phyloP scores from a whole-genome alignment of 2,888 invertebrate genomes.

The Drosophila formosana region DNA sequence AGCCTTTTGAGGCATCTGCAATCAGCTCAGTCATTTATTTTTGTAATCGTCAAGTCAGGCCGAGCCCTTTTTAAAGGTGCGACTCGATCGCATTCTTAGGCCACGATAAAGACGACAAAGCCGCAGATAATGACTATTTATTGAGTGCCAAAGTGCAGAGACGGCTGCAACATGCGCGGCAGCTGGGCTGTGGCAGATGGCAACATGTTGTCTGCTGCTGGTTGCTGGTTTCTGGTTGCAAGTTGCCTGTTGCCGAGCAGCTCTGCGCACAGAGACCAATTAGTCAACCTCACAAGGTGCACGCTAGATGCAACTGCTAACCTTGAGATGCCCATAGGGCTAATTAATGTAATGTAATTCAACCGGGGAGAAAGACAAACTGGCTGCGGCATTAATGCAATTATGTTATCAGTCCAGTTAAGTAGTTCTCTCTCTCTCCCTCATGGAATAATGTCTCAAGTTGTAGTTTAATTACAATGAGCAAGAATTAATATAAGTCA shows the following conservation, averaged over 20 bases:
- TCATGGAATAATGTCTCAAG: too few species aligned
- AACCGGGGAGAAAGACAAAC: slow-evolving; percentile 13
- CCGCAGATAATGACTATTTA: slow-evolving; percentile 64
- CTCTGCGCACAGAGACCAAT: slow-evolving; percentile 43
- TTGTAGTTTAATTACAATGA: too few species aligned
- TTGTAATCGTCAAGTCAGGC: slow-evolving; percentile 17
- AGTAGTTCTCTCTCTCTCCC: not conserved
- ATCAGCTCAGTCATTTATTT: slow-evolving; percentile 37
- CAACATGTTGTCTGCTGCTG: slow-evolving; percentile 57
- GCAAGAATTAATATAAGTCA: too few species aligned
- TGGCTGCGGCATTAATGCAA: slow-evolving; percentile 42
- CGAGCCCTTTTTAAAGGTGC: slow-evolving; percentile 55
- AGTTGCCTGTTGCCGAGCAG: slow-evolving; percentile 3
- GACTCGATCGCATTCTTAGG: slow-evolving; percentile 35
- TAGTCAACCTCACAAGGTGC: slow-evolving; percentile 65
- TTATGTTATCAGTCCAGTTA: slow-evolving; percentile 37
- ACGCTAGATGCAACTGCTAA: slow-evolving; percentile 45
- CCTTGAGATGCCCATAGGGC: slow-evolving; percentile 35
- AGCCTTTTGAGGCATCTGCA: slow-evolving; percentile 39
- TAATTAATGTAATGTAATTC: slow-evolving; percentile 56
- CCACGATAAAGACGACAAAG: slow-evolving; percentile 43
- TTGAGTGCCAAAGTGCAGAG: slow-evolving; percentile 59
- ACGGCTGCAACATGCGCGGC: slow-evolving; percentile 47
- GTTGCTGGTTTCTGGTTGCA: too few species aligned
- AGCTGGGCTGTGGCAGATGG: slow-evolving; percentile 20